Base-by-base conservation (phyloP, 2,113 vertebrate genomes). In the Pelecanoides urinatrix region DNA sequence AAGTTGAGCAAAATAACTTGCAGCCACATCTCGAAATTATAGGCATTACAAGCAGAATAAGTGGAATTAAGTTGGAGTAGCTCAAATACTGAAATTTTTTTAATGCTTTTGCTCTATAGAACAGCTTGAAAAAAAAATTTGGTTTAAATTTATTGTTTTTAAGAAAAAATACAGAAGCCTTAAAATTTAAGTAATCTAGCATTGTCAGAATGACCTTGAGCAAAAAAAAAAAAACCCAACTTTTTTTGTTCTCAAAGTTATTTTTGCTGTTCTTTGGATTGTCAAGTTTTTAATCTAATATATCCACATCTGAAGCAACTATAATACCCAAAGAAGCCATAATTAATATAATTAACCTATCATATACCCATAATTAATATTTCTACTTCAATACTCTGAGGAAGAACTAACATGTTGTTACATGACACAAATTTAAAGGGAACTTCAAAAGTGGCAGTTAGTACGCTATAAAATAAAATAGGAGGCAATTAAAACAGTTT, bases 281-380 rank as follows among this genome's bases (percentile, higher is more conserved):
- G 76, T 63, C 61, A 87, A 71, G 16, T 84, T 96, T 87, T 82
- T 83, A 76, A 76, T 74, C 67, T 63, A 89, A 56, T 63, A 88
- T 49, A 86, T 18, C 45, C 72, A 87, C 14, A 18, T 74, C 47
- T 81, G 56, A 96, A 78, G n/a, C 45, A 91, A 81, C 61, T 81
- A 13, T 47, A 91, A 96, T 49, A 81, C 30, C 30, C 34, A 72
- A 86, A 44, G 26, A 91, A 84, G 65, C 30, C n/a, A 65, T 91
- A 89, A 97, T 89, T 95, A 96, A 80, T 84, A 58, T 90, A 92
- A 96, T 97, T 96, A 94, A 80, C 32, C 76, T 86, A 91, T 94
- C 92, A 94, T 38, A 81, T 44, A 78, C 27, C 89, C 4, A 1
- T 92, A 91, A 93, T 95, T 90, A 85, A 45, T 84, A 87, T 84